Base-by-base conservation (phyloP, 2,113 vertebrate species). In the Lethenteron camtschaticum region DNA sequence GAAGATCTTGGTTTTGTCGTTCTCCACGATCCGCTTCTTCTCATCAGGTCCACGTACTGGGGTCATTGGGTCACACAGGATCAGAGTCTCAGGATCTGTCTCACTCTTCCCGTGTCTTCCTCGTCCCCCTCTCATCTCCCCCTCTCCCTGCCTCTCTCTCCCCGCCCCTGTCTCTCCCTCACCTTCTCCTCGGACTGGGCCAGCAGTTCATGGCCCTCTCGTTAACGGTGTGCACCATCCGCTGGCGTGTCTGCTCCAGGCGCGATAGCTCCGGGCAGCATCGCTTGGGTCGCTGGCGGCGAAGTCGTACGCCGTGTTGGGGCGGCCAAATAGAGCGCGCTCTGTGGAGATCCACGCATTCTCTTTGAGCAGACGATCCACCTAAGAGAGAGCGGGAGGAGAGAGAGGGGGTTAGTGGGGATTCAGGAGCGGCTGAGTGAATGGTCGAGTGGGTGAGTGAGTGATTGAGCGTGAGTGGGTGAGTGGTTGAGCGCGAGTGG, bases 21-120 rank as follows among this genome's bases (percentile, higher is more conserved):
- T 89, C 79, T 96, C 88, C 66, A 96, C 94, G 60, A 90, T 89
- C 76, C 84, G 84, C 77, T 85, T 94, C 79, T 87, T 99, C 78
- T 81, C 82, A 86, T 85, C 76, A 99, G 79, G 71, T 99, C 92
- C 70, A 91, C 86, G 76, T 89, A 96, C 94, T 99, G 73, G 41
- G 41, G 41, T 41, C 41, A 41, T 41, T 41, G 41, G 41, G 41
- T 41, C 41, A 41, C 41, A 41, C 41, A 41, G 5, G 41, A 41
- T 41, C 41, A 41, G 41, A 41, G 41, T 41, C 41, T 41, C 41
- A 41, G 41, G 41, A 41, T 41, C 41, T 41, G 41, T 41, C 41
- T 41, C 41, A 41, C 41, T 41, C 5, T 41, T 41, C 41, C 41
- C 6, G 41, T 41, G 41, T 41, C 41, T 41, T 41, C 41, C 41